Evolutionary conservation across 2,888 invertebrate species (phyloP), one percentile per base, ranked within the genome.

Genomic region (Philopedon plagiatum): DNA sequence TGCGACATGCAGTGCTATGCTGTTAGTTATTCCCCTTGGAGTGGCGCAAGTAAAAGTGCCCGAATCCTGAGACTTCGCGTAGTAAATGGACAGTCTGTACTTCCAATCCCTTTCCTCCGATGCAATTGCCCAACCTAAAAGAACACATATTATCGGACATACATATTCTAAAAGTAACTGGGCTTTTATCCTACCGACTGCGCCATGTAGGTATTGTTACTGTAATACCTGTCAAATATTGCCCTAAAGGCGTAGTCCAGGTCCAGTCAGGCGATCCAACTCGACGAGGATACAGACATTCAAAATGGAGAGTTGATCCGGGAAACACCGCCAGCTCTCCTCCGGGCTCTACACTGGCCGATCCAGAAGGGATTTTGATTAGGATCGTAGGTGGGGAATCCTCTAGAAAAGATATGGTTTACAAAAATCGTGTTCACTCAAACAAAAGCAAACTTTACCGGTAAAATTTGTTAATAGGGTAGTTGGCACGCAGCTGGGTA

Each of bases 231-330:
- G 94, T 92, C 57, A 90, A 89, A 85, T 94, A 94, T 82, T 92
- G 92, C 76, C 93, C 91, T 81, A 91, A 89, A 68, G 91, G 91
- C 66, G 94, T 92, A 0, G 94, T 94, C 94, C 95, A 96, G 58
- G 92, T 92, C 96, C 96, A 96, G 80, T 94, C 93, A 0, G 96
- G 95, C 74, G 93, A 92, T 0, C 95, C 95, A 18, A 92, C 87
- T 15, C 90, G 87, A 34, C 94, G 87, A 0, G 92, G 91, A 80
- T 93, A 92, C 78, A 95, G 89, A 83, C 96, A 96, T 84, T 95
- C 95, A 71, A 96, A 87, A 81, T 94, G 91, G 15, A 96, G 86
- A 3, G 93, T 93, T 76, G 92, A 92, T 76, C 93, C 94, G 0
- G 95, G 95, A 79, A 90, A 93, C 44, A 95, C 92, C 23, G 92